Conservation (phyloP, 2,888 invertebrate species). For the Torymus aiolomorphi region DNA sequence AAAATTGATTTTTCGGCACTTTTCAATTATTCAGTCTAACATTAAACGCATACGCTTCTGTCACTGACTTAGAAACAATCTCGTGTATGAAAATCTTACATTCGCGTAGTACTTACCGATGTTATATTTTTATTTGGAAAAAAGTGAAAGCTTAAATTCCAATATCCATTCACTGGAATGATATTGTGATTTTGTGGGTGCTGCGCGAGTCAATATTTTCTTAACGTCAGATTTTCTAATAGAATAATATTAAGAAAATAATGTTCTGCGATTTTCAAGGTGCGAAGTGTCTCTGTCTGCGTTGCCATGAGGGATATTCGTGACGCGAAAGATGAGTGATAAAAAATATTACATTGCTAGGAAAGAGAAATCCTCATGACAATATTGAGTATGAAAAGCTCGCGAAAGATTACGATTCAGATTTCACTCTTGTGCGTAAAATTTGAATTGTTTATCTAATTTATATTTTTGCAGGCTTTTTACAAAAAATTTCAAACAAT, state of each 20-base stretch:
- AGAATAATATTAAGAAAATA: conserved; percentile 21
- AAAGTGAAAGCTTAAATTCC: conserved; percentile 7
- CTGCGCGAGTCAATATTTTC: conserved; percentile 41
- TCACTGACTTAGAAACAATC: conserved; percentile 38
- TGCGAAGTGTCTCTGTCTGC: conserved; percentile 20
- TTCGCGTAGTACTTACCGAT: conserved; percentile 23
- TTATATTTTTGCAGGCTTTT: neutral
- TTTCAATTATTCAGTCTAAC: conserved; percentile 52
- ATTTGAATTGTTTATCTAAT: neutral
- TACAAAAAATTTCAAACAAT: no score
- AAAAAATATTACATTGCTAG: conserved; percentile 28
- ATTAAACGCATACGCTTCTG: conserved; percentile 45
- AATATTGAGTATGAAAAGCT: conserved; percentile 42
- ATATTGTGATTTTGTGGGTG: conserved; percentile 24
- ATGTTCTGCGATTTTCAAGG: conserved; percentile 17
- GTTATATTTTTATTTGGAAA: conserved; percentile 21
- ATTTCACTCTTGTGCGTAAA: neutral
- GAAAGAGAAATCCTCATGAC: conserved; percentile 42
- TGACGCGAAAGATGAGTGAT: conserved; percentile 31
- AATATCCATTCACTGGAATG: conserved; percentile 4
- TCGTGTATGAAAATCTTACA: conserved; percentile 33
- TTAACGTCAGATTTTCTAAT: conserved; percentile 38
- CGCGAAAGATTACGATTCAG: conserved; percentile 29
- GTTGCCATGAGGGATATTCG: conserved; percentile 16
- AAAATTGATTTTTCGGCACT: conserved; percentile 51